phyloP scores from a whole-genome alignment of 2,888 invertebrate species.

The Unio pictorum region DNA sequence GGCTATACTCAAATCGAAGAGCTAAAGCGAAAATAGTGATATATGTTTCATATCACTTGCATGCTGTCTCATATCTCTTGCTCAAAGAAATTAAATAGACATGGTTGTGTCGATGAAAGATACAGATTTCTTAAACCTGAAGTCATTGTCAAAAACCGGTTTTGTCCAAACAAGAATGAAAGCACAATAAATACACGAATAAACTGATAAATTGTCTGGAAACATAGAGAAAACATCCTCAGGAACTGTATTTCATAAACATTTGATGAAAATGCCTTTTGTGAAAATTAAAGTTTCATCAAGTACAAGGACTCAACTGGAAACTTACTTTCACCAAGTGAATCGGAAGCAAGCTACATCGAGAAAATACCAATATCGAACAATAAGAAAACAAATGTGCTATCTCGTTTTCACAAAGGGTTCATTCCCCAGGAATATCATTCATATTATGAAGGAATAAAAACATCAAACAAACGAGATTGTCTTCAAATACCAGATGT shows the following conservation, averaged over 20 bases:
- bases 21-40: slow-evolving; percentile 6
- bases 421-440: slow-evolving; percentile 1
- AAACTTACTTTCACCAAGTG: not conserved
- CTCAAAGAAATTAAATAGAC: slow-evolving; percentile 1
- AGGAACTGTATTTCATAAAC: slow-evolving; percentile 3
- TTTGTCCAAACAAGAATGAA: slow-evolving; percentile 3
- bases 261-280: not conserved
- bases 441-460: not conserved
- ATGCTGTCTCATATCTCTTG: slow-evolving; percentile 7
- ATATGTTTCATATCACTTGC: slow-evolving; percentile 10
- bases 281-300: slow-evolving; percentile 4
- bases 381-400: slow-evolving; percentile 5
- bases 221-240: no score
- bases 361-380: slow-evolving; percentile 1
- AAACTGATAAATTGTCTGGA: not conserved
- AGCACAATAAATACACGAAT: not conserved
- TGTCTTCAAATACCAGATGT: no score
- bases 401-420: not conserved
- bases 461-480: not conserved
- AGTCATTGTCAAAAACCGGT: not conserved
- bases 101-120: slow-evolving; percentile 4
- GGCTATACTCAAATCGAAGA: slow-evolving; percentile 13
- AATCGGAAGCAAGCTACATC: not conserved
- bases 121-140: slow-evolving; percentile 3
- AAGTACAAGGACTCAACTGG: not conserved